A percentile compares a stretch with the other conserved stretches of the same genome.
Conservation (phyloP, 1,140 invertebrate genomes). For the Aphidius ervi region DNA sequence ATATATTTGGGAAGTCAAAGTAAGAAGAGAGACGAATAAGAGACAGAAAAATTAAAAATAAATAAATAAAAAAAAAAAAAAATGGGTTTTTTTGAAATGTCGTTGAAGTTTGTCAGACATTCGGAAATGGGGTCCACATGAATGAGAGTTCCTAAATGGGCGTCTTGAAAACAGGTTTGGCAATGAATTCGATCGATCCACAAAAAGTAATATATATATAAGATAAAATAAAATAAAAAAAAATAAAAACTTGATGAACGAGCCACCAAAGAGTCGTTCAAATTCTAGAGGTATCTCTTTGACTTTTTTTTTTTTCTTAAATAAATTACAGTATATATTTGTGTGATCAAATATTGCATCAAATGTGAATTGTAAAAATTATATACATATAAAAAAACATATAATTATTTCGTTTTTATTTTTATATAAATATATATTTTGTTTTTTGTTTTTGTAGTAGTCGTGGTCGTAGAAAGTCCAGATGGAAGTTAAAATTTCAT, state of each 20-base stretch:
- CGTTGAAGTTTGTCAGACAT: background rate
- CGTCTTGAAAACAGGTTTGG: conserved; percentile 8
- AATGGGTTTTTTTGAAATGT: background rate
- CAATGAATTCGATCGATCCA: background rate
- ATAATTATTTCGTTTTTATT: background rate
- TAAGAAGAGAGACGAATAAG: too few relatives aligned
- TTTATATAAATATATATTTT: background rate
- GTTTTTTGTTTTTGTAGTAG: conserved; percentile 36
- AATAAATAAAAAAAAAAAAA: too few relatives aligned
- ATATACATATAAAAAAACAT: background rate
- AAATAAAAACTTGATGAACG: conserved; percentile 10
- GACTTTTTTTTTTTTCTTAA: background rate
- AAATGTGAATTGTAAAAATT: too few relatives aligned
- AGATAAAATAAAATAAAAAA: background rate
- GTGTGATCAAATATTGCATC: background rate
- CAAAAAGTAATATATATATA: conserved; percentile 1
- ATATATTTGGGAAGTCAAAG: too few relatives aligned
- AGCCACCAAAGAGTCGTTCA: conserved; percentile 7
- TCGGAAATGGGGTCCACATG: conserved; percentile 8
- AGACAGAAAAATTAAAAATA: too few relatives aligned
- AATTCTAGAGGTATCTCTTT: conserved; percentile 4
- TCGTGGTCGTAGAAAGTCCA: conserved; percentile 60
- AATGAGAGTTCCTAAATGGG: conserved; percentile 7
- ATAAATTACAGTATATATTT: background rate
- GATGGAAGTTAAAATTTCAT: conserved; percentile 77